Percentiles rank a stretch among this genome's conserved stretches.
phyloP scores from a whole-genome alignment of 2,113 vertebrate genomes.

The Leucoraja erinaceus region DNA sequence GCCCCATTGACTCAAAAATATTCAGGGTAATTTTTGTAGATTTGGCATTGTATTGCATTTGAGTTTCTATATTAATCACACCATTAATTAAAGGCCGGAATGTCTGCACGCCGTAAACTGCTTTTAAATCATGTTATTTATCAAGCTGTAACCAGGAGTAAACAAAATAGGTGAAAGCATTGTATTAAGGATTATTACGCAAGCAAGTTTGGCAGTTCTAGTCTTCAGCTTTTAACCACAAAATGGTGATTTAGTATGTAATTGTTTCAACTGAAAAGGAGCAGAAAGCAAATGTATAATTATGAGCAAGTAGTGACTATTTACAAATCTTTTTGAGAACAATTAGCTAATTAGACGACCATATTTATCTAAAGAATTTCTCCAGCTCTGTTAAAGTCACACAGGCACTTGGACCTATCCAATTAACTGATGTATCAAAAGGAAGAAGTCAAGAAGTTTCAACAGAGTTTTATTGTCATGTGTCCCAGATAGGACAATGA shows the following conservation, averaged over 20 bases:
- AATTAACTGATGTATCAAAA: background rate
- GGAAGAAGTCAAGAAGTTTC: background rate
- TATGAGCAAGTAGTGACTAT: background rate
- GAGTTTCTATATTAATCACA: background rate
- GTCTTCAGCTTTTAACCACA: background rate
- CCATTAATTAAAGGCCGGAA: background rate
- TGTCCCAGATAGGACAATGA: too few species aligned
- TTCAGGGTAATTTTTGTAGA: background rate
- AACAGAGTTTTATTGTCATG: too few species aligned
- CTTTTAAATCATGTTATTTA: background rate
- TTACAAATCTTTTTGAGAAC: background rate
- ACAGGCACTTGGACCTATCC: background rate
- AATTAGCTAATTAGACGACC: background rate
- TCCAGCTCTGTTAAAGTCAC: background rate
- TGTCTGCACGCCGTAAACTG: background rate
- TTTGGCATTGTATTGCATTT: background rate
- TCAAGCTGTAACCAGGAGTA: background rate
- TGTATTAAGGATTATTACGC: background rate
- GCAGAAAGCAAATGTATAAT: background rate
- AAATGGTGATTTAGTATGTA: background rate
- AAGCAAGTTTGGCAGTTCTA: background rate
- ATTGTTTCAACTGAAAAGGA: background rate
- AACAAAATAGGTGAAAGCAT: background rate
- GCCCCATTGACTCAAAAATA: too few species aligned
- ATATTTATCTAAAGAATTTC: background rate